These are phyloP conservation scores for Lypha dubia DNA, from an alignment of 2,888 invertebrate genomes.

Conservation along the genomic window DNA sequence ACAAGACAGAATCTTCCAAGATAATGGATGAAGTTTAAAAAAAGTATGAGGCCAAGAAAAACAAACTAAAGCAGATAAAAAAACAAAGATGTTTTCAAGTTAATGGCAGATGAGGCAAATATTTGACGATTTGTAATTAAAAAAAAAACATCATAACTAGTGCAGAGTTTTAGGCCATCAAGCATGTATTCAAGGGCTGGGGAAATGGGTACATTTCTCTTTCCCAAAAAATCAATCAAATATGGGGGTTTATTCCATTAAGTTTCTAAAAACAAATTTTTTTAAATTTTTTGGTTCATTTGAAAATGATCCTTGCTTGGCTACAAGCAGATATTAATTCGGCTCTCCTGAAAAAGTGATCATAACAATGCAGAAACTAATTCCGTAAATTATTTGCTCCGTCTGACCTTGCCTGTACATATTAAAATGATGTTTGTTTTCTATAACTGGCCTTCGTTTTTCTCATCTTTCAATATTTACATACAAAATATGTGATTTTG, in stretches of 20 bases:
- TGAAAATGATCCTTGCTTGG: no score
- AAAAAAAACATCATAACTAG: no score
- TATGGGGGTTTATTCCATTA: no score
- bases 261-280: no score
- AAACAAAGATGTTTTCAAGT: not conserved
- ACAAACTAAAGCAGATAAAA: slow-evolving; percentile 2
- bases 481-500: slow-evolving; percentile 28
- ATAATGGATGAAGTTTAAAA: slow-evolving; percentile 8
- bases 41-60: slow-evolving; percentile 9
- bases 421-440: slow-evolving; percentile 4
- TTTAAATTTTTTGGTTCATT: no score
- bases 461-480: slow-evolving; percentile 8
- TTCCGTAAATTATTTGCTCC: not conserved
- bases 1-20: not conserved
- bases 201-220: no score
- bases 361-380: not conserved
- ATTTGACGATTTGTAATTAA: not conserved
- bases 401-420: not conserved
- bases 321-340: no score
- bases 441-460: not conserved
- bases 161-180: no score
- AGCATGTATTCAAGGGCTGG: no score
- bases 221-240: no score
- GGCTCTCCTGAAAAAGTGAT: not conserved
- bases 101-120: not conserved